Evolutionary conservation across 1,140 invertebrate genomes (phyloP).

Genomic region (Aradophagus sp.): DNA sequence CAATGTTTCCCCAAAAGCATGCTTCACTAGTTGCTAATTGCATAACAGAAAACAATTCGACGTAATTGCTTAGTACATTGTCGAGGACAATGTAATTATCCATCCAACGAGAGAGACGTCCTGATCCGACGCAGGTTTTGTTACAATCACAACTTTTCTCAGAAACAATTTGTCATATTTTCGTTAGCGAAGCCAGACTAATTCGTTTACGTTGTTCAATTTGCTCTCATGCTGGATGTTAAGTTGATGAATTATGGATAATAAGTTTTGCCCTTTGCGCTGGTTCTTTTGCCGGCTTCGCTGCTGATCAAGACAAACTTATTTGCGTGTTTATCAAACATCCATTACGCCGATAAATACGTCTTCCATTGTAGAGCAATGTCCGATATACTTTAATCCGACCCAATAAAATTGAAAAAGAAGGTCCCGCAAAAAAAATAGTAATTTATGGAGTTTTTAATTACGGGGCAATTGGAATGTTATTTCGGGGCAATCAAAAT

Average conservation of each 20-base stretch:
- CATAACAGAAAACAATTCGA: slow-evolving; percentile 14
- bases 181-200: slow-evolving; percentile 22
- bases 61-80: slow-evolving; percentile 8
- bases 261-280: slow-evolving; percentile 10
- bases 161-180: slow-evolving; percentile 42
- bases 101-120: slow-evolving; percentile 22
- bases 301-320: too few species aligned
- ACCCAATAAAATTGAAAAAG: too few species aligned
- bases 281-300: too few species aligned
- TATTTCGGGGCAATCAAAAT: too few species aligned
- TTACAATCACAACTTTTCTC: slow-evolving; percentile 39
- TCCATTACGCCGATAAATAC: too few species aligned
- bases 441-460: too few species aligned
- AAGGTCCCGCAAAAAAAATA: too few species aligned
- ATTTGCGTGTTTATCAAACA: too few species aligned
- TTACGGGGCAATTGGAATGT: too few species aligned
- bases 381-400: too few species aligned
- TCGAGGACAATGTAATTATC: slow-evolving; percentile 2
- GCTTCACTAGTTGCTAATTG: slow-evolving; percentile 12
- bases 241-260: slow-evolving; percentile 22
- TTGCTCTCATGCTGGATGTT: slow-evolving; percentile 30
- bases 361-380: too few species aligned
- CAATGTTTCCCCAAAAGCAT: too few species aligned
- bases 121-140: slow-evolving; percentile 16
- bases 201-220: slow-evolving; percentile 27